Percentiles rank a stretch among this genome's conserved stretches.
phyloP scores from a whole-genome alignment of 2,113 vertebrate species.

The Proteles cristata region DNA sequence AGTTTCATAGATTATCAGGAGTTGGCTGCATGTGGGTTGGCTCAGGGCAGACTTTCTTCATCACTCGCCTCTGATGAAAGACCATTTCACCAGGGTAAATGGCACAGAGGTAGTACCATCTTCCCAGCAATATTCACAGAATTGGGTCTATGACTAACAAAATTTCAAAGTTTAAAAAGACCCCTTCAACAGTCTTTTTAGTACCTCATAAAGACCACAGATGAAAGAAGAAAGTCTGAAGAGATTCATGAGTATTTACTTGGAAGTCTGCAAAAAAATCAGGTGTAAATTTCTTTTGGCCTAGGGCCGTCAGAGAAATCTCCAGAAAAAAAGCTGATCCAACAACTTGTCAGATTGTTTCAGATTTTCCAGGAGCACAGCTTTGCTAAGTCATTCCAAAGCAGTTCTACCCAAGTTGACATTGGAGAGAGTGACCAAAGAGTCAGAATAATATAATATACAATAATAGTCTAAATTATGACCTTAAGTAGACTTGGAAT shows the following conservation, averaged over 20 bases:
- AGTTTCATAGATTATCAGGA: conserved; percentile 51
- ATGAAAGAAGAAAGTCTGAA: conserved; percentile 49
- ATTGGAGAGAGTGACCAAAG: conserved; percentile 71
- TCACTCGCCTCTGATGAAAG: conserved; percentile 77
- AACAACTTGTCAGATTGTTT: conserved; percentile 64
- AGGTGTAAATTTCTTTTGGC: conserved; percentile 77
- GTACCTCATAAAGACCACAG: background rate
- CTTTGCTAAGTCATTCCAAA: conserved; percentile 80
- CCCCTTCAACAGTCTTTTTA: background rate
- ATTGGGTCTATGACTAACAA: background rate
- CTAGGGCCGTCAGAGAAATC: conserved; percentile 38
- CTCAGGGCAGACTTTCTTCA: conserved; percentile 70
- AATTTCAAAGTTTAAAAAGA: conserved; percentile 42
- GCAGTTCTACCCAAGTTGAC: conserved; percentile 68
- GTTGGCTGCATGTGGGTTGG: conserved; percentile 35
- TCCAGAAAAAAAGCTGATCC: conserved; percentile 61
- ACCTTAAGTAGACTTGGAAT: conserved; percentile 37
- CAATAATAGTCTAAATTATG: conserved; percentile 61
- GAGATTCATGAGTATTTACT: conserved; percentile 45
- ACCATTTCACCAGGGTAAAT: conserved; percentile 78
- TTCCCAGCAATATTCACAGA: conserved; percentile 60
- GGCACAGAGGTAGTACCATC: conserved; percentile 67
- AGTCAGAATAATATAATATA: conserved; percentile 63
- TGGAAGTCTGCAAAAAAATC: conserved; percentile 58
- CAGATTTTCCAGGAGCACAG: conserved; percentile 76